A percentile compares a stretch with the other conserved stretches of the same genome.
These are phyloP conservation scores for Alaudala cheleensis DNA, from an alignment of 2,113 vertebrate species.

Conservation along the genomic window DNA sequence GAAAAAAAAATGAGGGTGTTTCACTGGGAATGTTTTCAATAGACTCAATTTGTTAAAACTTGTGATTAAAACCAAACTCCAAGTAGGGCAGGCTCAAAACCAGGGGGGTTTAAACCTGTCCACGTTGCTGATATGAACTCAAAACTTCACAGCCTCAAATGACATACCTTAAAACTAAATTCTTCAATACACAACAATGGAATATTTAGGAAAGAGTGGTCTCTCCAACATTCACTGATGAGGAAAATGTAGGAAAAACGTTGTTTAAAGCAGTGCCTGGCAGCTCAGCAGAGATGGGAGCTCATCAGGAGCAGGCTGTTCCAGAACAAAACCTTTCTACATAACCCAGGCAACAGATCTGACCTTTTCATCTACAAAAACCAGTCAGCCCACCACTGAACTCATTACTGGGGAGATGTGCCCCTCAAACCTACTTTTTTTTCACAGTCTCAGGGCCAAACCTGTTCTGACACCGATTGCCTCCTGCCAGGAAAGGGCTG, in stretches of 20 bases:
- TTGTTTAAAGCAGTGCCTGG: not conserved
- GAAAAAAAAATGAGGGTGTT: not conserved
- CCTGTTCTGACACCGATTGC: not conserved
- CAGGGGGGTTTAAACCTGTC: not conserved
- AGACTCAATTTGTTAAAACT: constrained; percentile 22
- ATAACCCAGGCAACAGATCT: constrained; percentile 14
- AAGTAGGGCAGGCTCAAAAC: not conserved
- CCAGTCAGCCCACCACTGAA: not conserved
- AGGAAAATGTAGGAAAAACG: not conserved
- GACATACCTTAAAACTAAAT: not conserved
- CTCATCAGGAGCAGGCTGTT: constrained; percentile 7
- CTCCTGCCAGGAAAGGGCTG: constrained; percentile 11
- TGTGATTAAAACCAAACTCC: constrained; percentile 32
- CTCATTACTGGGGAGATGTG: not conserved
- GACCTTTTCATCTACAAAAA: constrained; percentile 22
- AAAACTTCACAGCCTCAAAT: not conserved
- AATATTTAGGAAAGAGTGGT: not conserved
- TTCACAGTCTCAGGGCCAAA: not conserved
- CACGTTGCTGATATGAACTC: not conserved
- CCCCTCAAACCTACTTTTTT: not conserved
- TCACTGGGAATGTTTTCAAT: constrained; percentile 25
- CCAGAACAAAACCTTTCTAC: constrained; percentile 24
- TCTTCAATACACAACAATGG: not conserved
- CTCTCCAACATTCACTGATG: not conserved
- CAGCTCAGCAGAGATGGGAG: not conserved